These are phyloP conservation scores for Euproctis similis DNA, from an alignment of 2,888 invertebrate genomes.

Conservation along the genomic window DNA sequence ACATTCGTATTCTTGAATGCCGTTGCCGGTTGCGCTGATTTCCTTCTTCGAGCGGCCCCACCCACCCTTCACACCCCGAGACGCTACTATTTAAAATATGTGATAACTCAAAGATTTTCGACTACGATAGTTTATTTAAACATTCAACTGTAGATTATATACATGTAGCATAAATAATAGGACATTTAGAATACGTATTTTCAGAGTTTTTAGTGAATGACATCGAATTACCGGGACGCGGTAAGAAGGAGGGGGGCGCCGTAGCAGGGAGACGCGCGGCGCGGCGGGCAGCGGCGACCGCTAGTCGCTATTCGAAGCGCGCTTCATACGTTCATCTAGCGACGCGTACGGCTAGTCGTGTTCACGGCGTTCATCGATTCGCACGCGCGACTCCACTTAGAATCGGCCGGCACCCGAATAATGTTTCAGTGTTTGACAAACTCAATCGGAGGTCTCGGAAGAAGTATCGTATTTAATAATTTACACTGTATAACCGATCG, in stretches of 20 bases:
- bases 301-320: slow-evolving; percentile 27
- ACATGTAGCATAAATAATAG: slow-evolving; percentile 18
- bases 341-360: slow-evolving; percentile 45
- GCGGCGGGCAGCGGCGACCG: slow-evolving; percentile 29
- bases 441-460: slow-evolving; percentile 74
- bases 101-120: neutral
- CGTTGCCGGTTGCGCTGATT: slow-evolving; percentile 55
- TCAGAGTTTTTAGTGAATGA: slow-evolving; percentile 65
- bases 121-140: neutral
- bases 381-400: slow-evolving; percentile 69
- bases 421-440: slow-evolving; percentile 75
- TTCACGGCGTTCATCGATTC: slow-evolving; percentile 65
- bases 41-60: slow-evolving; percentile 53
- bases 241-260: slow-evolving; percentile 24
- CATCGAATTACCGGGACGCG: slow-evolving; percentile 47
- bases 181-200: slow-evolving; percentile 41
- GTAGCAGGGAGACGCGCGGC: slow-evolving; percentile 33
- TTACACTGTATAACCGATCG: slow-evolving; percentile 71
- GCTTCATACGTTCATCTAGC: slow-evolving; percentile 25
- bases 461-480: slow-evolving; percentile 71
- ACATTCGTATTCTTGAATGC: slow-evolving; percentile 44
- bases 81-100: slow-evolving; percentile 26
- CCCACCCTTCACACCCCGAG: slow-evolving; percentile 41
- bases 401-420: slow-evolving; percentile 74
- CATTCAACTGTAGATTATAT: slow-evolving; percentile 11